Conservation (phyloP, 2,113 vertebrate species). For the Acanthochromis polyacanthus region DNA sequence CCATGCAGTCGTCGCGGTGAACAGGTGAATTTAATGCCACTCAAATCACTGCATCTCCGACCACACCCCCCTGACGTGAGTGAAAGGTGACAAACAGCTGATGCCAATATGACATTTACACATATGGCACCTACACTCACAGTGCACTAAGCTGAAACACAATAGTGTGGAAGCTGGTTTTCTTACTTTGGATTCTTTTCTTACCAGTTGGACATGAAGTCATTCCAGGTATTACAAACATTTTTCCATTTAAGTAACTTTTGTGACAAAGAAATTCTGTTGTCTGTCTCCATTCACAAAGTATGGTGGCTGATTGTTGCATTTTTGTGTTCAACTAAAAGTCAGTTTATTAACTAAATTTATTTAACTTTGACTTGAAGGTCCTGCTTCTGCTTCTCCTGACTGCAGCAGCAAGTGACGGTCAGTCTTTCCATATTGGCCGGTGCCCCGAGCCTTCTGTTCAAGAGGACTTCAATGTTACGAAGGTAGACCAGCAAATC, state of each 20-base stretch:
- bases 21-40: no score
- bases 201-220: conserved; percentile 24
- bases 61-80: no score
- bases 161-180: background rate
- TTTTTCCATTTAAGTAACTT: background rate
- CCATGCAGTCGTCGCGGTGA: no score
- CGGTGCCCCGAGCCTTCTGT: conserved; percentile 28
- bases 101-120: no score
- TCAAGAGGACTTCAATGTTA: conserved; percentile 59
- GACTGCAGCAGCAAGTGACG: background rate
- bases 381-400: conserved; percentile 29
- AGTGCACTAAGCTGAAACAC: background rate
- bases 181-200: background rate
- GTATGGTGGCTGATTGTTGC: no score
- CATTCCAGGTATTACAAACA: conserved; percentile 17
- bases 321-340: no score
- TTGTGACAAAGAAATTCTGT: no score
- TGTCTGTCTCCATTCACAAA: no score
- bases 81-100: no score
- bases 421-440: conserved; percentile 52
- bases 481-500: conserved; percentile 34
- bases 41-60: no score
- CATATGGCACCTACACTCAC: no score
- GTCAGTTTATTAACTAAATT: no score
- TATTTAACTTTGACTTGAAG: background rate